These are phyloP conservation scores for Tetranychus cinnabarinus DNA, from an alignment of 1,140 invertebrate species.

Conservation along the genomic window DNA sequence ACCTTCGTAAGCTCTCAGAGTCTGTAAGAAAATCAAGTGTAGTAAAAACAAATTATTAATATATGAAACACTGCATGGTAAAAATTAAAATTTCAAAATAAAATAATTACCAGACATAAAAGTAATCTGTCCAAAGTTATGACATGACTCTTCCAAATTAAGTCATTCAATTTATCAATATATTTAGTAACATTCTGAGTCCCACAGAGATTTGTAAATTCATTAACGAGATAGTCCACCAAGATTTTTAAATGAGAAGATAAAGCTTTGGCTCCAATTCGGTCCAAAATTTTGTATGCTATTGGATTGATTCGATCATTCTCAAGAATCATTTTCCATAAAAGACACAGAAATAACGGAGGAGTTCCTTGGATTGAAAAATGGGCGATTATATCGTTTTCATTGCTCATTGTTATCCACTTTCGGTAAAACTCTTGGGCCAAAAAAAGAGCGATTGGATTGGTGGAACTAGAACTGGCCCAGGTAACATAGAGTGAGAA, in stretches of 20 bases:
- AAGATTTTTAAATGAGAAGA: slow-evolving; percentile 76
- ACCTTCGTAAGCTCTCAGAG: slow-evolving; percentile 65
- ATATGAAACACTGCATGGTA: slow-evolving; percentile 10
- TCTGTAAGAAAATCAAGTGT: slow-evolving; percentile 24
- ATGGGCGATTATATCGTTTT: slow-evolving; percentile 82
- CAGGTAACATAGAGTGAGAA: not conserved
- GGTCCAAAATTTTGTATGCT: slow-evolving; percentile 78
- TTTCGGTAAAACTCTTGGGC: slow-evolving; percentile 84
- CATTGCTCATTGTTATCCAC: slow-evolving; percentile 67
- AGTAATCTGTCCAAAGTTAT: slow-evolving; percentile 77
- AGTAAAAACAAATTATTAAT: not conserved
- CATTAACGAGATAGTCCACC: slow-evolving; percentile 76
- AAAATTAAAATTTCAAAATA: slow-evolving; percentile 16
- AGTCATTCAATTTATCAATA: slow-evolving; percentile 78
- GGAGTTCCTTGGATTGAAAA: slow-evolving; percentile 71
- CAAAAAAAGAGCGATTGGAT: slow-evolving; percentile 25
- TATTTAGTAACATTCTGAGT: slow-evolving; percentile 62
- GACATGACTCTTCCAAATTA: slow-evolving; percentile 94
- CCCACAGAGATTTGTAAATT: slow-evolving; percentile 59
- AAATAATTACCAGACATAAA: slow-evolving; percentile 41
- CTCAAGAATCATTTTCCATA: slow-evolving; percentile 88
- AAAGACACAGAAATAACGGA: slow-evolving; percentile 49
- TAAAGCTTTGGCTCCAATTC: slow-evolving; percentile 66
- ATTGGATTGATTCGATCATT: slow-evolving; percentile 74
- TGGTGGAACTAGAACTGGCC: slow-evolving; percentile 13